Conservation (phyloP, 2,888 invertebrate genomes). For the Branchipolynoe longqiensis region DNA sequence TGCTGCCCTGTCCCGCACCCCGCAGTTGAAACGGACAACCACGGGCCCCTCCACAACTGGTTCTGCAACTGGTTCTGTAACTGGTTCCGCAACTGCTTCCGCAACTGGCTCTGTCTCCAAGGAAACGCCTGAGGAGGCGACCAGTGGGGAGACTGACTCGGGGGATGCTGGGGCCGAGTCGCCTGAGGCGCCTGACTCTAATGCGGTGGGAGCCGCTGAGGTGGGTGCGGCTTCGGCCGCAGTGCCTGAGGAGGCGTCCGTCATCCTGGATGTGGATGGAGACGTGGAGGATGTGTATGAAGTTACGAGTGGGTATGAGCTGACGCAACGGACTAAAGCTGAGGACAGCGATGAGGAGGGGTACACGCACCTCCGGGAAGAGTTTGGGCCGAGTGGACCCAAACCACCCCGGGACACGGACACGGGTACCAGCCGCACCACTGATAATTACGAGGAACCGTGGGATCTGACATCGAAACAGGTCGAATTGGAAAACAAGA, state of each 20-base stretch:
- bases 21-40: constrained; percentile 56
- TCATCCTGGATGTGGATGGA: constrained; percentile 8
- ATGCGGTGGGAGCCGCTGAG: not conserved
- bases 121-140: not conserved
- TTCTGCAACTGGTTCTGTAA: not conserved
- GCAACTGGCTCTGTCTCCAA: not conserved
- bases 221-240: not conserved
- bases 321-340: constrained; percentile 54
- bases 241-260: constrained; percentile 6
- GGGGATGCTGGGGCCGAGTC: constrained; percentile 21
- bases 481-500: constrained; percentile 74
- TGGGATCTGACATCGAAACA: constrained; percentile 72
- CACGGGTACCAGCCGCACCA: constrained; percentile 22
- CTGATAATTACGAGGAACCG: constrained; percentile 70
- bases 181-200: not conserved
- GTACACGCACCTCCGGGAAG: constrained; percentile 58
- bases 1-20: constrained; percentile 40
- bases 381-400: not conserved
- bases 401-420: not conserved
- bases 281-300: constrained; percentile 34
- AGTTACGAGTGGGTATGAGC: constrained; percentile 36
- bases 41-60: constrained; percentile 3
- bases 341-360: constrained; percentile 59
- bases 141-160: not conserved
- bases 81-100: not conserved